A percentile compares a stretch with the other conserved stretches of the same genome.
Evolutionary conservation across 2,113 vertebrate species (phyloP).

Genomic region (Neomonachus schauinslandi): DNA sequence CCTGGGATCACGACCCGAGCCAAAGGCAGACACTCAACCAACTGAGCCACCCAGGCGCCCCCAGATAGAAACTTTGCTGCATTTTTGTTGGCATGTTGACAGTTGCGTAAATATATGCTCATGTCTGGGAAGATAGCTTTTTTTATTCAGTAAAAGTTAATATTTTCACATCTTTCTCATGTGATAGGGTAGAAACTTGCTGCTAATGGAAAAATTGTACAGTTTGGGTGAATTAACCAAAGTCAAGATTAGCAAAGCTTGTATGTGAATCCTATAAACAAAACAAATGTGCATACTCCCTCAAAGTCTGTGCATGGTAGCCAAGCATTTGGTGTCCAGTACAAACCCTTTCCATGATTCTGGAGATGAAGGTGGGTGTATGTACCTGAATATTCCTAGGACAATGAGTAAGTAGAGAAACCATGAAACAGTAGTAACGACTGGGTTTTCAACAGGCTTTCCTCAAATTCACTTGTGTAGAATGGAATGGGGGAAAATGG

Average conservation of each 20-base stretch:
- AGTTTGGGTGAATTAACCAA: not conserved
- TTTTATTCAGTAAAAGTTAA: not conserved
- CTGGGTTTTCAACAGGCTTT: not conserved
- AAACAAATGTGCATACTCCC: not conserved
- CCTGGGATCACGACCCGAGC: too few species aligned
- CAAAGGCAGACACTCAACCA: too few species aligned
- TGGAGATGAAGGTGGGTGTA: not conserved
- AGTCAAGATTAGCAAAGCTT: not conserved
- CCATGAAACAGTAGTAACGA: not conserved
- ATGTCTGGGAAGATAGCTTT: not conserved
- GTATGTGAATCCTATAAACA: not conserved
- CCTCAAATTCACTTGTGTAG: not conserved
- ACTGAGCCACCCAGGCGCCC: too few species aligned
- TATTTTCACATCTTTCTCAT: not conserved
- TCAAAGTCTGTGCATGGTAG: too few species aligned
- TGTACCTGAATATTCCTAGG: not conserved
- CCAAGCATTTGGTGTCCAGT: not conserved
- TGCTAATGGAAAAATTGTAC: not conserved
- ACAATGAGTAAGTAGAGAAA: not conserved
- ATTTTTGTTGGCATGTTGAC: not conserved
- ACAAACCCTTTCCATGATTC: accelerated
- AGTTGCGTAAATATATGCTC: not conserved
- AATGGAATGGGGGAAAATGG: not conserved
- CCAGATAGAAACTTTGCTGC: not conserved
- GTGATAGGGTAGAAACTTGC: not conserved